Conservation (phyloP, 2,113 vertebrate species). For the Sigmodon hispidus region DNA sequence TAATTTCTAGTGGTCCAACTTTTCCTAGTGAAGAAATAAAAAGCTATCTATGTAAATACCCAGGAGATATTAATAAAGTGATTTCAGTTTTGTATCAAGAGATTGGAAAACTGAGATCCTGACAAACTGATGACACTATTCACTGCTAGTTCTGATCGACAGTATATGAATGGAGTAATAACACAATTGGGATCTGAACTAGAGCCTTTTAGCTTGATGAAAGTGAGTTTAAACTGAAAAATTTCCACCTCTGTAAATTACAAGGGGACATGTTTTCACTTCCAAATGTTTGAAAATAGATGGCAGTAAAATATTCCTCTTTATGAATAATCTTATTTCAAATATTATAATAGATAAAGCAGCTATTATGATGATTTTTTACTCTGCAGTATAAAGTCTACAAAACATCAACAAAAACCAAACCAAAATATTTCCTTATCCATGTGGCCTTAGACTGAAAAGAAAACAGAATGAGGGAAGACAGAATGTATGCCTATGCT, state of each 20-base stretch:
- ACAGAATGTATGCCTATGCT: not conserved
- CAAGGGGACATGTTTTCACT: conserved; percentile 3
- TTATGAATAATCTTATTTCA: conserved; percentile 30
- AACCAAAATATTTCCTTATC: not conserved
- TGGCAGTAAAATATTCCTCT: not conserved
- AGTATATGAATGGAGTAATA: not conserved
- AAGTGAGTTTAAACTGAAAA: conserved; percentile 20
- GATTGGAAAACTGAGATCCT: not conserved
- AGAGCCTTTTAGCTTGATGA: not conserved
- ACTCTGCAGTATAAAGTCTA: not conserved
- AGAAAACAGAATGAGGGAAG: not conserved
- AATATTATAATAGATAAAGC: conserved; percentile 26
- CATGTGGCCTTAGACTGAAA: not conserved
- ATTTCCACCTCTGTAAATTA: not conserved
- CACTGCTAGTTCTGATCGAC: not conserved
- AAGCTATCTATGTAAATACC: not conserved
- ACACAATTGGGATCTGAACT: not conserved
- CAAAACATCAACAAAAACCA: not conserved
- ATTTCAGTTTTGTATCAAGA: not conserved
- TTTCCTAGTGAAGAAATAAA: not conserved
- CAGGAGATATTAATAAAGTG: not conserved
- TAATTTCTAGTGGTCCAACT: not conserved
- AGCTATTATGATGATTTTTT: conserved; percentile 23
- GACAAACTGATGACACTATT: not conserved
- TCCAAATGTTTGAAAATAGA: conserved; percentile 10